Conservation (phyloP, 2,113 vertebrate species). For the Pardalotus punctatus region DNA sequence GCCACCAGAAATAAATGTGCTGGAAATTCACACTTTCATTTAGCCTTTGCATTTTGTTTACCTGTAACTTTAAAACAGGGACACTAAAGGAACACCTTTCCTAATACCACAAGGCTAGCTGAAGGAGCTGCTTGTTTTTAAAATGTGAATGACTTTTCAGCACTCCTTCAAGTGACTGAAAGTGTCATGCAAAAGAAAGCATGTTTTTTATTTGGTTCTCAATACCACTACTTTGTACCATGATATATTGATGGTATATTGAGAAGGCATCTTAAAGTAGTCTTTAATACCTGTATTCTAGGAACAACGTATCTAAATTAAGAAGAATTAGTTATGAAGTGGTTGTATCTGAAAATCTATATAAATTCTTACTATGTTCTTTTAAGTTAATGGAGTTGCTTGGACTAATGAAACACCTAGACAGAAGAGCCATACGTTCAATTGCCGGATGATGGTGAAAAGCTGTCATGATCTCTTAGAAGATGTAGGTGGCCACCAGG, state of each 20-base stretch:
- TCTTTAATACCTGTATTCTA: not conserved
- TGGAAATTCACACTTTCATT: not conserved
- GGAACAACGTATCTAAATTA: not conserved
- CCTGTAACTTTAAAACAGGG: not conserved
- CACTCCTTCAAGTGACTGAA: not conserved
- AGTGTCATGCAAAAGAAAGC: not conserved
- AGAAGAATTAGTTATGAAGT: not conserved
- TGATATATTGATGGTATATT: not conserved
- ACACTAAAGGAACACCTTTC: not conserved
- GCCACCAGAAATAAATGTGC: not conserved
- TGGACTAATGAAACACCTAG: constrained; percentile 89
- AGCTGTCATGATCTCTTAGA: constrained; percentile 79
- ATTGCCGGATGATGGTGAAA: constrained; percentile 94
- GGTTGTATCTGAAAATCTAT: not conserved
- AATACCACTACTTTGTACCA: not conserved
- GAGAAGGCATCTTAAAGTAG: not conserved
- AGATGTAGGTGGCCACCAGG: constrained; percentile 75
- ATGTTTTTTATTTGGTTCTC: not conserved
- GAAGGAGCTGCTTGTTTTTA: not conserved
- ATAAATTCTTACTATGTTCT: not conserved
- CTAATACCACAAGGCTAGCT: not conserved
- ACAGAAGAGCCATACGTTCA: constrained; percentile 97
- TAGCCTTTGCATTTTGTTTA: not conserved
- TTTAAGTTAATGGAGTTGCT: constrained; percentile 84
- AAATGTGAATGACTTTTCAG: not conserved